Evolutionary conservation across 2,888 invertebrate genomes (phyloP), one percentile per base, ranked within the genome.

Genomic region (Caenorhabditis virilis): DNA sequence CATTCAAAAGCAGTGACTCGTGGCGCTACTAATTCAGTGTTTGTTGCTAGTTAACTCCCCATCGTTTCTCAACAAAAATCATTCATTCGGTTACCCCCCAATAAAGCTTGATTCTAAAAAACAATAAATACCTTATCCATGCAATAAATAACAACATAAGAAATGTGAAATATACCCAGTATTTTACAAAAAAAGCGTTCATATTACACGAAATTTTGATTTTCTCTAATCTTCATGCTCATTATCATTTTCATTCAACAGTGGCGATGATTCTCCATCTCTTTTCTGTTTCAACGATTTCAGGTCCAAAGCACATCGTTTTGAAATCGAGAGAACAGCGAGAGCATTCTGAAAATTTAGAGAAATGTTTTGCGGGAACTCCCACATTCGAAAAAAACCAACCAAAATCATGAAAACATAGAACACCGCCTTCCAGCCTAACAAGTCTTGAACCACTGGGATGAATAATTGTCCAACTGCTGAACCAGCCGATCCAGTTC

Each of bases 381-480:
- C 9, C 22, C 15, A 6, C 3, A 22, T 43, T 26, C 95, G 26
- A 82, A 82, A 77, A 97, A 15, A 95, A 82, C 95, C 95, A 56
- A 85, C 85, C 82, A 84, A 81, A 16, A 84, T 56, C 73, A 86
- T 84, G 71, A 86, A 86, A 41, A 85, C 77, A 68, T 84, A 84
- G 74, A 86, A 86, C 9, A 86, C 85, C 22, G 79, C 79, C 53
- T 79, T 74, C 86, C 86, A 86, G 15, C 84, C 83, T 20, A 68
- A 43, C 13, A 52, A 48, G 9, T 72, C 63, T 64, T 85, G 84
- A 23, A 86, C 78, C 20, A 84, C 50, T 13, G 86, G 86, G 16
- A 86, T 84, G 53, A 84, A 61, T 18, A 82, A 49, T 66, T 86
- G 86, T 18, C 86, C 86, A 26, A 86, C 72, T 13, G 86, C 86